Conservation (phyloP, 2,888 invertebrate genomes). For the Phyllotreta striolata region DNA sequence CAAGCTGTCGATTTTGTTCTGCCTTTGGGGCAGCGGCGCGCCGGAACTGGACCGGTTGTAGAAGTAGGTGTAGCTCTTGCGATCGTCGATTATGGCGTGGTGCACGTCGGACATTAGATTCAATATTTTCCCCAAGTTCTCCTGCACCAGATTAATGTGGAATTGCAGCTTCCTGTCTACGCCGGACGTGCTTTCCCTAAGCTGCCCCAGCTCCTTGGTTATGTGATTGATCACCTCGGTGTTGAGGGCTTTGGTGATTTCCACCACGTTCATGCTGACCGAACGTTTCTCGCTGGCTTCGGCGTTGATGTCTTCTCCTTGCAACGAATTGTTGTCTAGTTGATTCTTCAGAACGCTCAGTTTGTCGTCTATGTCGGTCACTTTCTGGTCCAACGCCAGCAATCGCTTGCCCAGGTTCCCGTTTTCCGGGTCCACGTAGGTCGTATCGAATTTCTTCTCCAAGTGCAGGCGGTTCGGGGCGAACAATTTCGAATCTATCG, state of each 20-base stretch:
- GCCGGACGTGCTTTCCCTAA: slow-evolving; percentile 78
- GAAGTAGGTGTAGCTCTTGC: slow-evolving; percentile 57
- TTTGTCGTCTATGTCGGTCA: slow-evolving; percentile 82
- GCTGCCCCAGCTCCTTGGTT: slow-evolving; percentile 80
- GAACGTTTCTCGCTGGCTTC: slow-evolving; percentile 90
- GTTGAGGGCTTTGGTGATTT: slow-evolving; percentile 84
- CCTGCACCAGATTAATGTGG: slow-evolving; percentile 83
- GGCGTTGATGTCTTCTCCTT: slow-evolving; percentile 82
- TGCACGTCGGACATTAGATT: slow-evolving; percentile 84
- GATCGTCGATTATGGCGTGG: slow-evolving; percentile 82
- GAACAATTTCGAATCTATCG: slow-evolving; percentile 78
- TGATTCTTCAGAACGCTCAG: slow-evolving; percentile 81
- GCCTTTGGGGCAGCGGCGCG: slow-evolving; percentile 64
- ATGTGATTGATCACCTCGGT: slow-evolving; percentile 82
- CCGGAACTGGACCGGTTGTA: slow-evolving; percentile 66
- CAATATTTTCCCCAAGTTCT: slow-evolving; percentile 80
- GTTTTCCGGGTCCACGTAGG: slow-evolving; percentile 52
- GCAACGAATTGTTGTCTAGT: slow-evolving; percentile 82
- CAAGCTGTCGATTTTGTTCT: slow-evolving; percentile 80
- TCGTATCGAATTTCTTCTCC: slow-evolving; percentile 48
- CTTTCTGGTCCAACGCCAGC: slow-evolving; percentile 81
- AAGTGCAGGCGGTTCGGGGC: slow-evolving; percentile 56
- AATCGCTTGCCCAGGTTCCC: slow-evolving; percentile 71
- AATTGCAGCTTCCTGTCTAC: slow-evolving; percentile 85
- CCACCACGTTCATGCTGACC: slow-evolving; percentile 81